A percentile compares a stretch with the other conserved stretches of the same genome.
phyloP scores from a whole-genome alignment of 1,140 invertebrate genomes.

The Zaprionus davidi region DNA sequence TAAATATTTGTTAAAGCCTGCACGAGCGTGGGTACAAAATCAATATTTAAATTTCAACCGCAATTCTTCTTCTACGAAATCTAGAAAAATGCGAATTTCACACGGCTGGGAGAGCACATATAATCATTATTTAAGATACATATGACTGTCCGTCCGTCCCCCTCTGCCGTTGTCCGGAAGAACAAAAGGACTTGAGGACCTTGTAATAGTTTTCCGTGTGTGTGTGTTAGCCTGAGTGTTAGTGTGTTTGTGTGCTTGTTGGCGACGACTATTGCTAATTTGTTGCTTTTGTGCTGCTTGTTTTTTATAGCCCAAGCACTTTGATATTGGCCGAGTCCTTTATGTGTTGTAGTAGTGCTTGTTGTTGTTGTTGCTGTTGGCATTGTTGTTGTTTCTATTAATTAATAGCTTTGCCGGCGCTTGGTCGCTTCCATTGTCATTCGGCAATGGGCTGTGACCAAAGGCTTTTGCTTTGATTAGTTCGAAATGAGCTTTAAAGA shows the following conservation, averaged over 20 bases:
- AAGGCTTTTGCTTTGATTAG: conserved; percentile 67
- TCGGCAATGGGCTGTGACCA: conserved; percentile 63
- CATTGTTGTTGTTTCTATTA: conserved; percentile 50
- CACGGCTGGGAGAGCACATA: conserved; percentile 19
- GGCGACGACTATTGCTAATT: conserved; percentile 67
- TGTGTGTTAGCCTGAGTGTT: conserved; percentile 1
- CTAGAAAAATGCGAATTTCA: conserved; percentile 14
- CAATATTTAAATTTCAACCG: conserved; percentile 70
- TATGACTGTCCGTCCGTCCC: conserved; percentile 29
- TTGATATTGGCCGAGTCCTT: conserved; percentile 34
- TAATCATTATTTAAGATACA: conserved; percentile 20
- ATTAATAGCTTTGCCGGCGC: conserved; percentile 66
- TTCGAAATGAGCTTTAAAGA: conserved; percentile 23
- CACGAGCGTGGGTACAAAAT: conserved; percentile 48
- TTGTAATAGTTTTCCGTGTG: conserved; percentile 64
- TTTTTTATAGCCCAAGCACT: conserved; percentile 50
- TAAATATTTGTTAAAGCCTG: conserved; percentile 55
- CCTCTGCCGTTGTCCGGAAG: background rate
- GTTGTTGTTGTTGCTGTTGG: conserved; percentile 34
- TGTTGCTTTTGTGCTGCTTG: conserved; percentile 59
- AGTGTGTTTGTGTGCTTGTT: conserved; percentile 1
- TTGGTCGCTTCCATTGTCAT: conserved; percentile 54
- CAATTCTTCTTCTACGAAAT: conserved; percentile 51
- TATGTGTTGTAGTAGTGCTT: conserved; percentile 40
- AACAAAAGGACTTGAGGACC: conserved; percentile 70